A percentile compares a stretch with the other conserved stretches of the same genome.
phyloP scores from a whole-genome alignment of 2,888 invertebrate genomes.

The Ornithoptera priamus region DNA sequence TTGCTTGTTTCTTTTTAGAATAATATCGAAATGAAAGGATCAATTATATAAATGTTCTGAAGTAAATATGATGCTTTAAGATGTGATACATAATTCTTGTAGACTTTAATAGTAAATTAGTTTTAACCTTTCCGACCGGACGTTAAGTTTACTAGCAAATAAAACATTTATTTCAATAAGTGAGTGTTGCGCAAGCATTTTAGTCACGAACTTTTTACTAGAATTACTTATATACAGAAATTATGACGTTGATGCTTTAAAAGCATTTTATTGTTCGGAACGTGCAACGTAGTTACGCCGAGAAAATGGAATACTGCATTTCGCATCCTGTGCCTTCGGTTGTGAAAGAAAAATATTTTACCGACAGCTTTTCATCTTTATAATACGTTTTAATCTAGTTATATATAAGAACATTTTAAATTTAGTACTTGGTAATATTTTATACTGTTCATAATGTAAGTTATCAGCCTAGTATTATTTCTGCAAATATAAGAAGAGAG shows the following conservation, averaged over 20 bases:
- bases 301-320: constrained; percentile 74
- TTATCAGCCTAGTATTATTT: background rate
- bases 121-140: background rate
- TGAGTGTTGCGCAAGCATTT: constrained; percentile 32
- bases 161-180: background rate
- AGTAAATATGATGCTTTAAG: no score
- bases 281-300: constrained; percentile 66
- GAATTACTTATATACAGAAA: constrained; percentile 61
- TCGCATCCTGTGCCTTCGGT: constrained; percentile 70
- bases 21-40: no score
- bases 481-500: background rate
- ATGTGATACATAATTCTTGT: no score
- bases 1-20: no score
- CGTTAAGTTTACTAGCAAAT: background rate
- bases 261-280: constrained; percentile 77
- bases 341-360: constrained; percentile 64
- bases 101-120: background rate
- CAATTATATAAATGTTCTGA: no score
- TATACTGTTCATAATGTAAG: background rate
- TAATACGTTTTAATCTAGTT: constrained; percentile 23
- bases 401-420: background rate
- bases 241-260: constrained; percentile 73
- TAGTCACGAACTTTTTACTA: constrained; percentile 35
- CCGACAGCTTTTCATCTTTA: constrained; percentile 52
- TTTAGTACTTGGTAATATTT: background rate